phyloP scores from a whole-genome alignment of 2,113 vertebrate species.

The Neopipo cinnamomea region DNA sequence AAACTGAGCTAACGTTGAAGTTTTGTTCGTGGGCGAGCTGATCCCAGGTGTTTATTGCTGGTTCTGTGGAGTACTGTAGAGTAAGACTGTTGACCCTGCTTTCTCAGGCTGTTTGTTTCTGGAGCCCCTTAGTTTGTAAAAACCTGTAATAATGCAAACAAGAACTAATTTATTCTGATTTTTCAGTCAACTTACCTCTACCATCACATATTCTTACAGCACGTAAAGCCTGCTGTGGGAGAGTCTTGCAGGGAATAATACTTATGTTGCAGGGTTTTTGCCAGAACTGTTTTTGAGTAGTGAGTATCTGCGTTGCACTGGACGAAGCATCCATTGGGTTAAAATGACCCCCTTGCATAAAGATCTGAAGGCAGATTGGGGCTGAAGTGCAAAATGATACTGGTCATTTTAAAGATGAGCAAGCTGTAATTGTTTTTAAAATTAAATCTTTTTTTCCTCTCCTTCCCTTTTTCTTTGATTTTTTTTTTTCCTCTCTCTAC shows the following conservation, averaged over 20 bases:
- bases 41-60: background rate
- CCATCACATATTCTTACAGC: background rate
- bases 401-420: background rate
- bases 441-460: accelerated
- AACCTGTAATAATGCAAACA: background rate
- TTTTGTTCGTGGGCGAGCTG: background rate
- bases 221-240: background rate
- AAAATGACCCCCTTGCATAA: background rate
- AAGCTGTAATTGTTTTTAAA: background rate
- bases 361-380: background rate
- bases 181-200: background rate
- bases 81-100: background rate
- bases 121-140: background rate
- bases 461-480: background rate
- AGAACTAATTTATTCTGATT: background rate
- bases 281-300: background rate
- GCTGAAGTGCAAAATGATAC: background rate
- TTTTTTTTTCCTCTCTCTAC: accelerated
- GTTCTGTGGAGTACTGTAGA: background rate
- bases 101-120: background rate
- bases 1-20: background rate
- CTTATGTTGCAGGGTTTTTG: background rate
- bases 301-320: background rate
- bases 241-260: background rate
- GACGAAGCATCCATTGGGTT: background rate